Evolutionary conservation across 2,888 invertebrate genomes (phyloP).

Genomic region (Poecilus cupreus): DNA sequence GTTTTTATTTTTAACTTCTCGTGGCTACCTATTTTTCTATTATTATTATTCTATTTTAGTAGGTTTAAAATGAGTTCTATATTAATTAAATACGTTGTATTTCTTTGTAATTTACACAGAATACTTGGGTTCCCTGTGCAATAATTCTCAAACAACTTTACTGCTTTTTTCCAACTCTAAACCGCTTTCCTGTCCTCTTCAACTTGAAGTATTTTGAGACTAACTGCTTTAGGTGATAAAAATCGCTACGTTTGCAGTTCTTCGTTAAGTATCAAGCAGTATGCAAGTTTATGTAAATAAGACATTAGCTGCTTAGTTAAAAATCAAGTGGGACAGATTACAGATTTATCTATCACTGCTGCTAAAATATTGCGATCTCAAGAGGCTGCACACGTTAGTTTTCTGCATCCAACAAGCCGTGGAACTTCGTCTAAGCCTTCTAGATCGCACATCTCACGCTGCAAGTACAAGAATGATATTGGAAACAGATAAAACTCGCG

Average conservation of each 20-base stretch:
- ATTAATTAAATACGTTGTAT: no score
- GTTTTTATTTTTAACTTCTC: no score
- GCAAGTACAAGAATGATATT: not conserved
- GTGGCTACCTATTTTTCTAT: no score
- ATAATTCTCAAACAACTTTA: no score
- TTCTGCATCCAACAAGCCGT: not conserved
- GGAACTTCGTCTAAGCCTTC: not conserved
- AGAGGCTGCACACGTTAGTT: not conserved
- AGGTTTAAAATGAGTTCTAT: no score
- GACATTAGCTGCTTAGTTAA: constrained; percentile 31
- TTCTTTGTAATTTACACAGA: no score
- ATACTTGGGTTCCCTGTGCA: no score
- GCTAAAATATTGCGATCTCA: constrained; percentile 40
- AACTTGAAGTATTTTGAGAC: not conserved
- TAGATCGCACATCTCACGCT: not conserved
- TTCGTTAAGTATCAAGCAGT: constrained; percentile 31
- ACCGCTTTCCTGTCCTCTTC: no score
- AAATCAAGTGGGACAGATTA: constrained; percentile 37
- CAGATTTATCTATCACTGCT: constrained; percentile 41
- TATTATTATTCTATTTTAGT: no score
- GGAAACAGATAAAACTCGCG: constrained; percentile 3
- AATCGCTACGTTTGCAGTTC: constrained; percentile 22
- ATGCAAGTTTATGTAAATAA: constrained; percentile 55
- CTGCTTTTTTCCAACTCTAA: no score
- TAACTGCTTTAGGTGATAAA: constrained; percentile 10